Base-by-base conservation (phyloP, 2,888 invertebrate species). In the Drosophila falleni region DNA sequence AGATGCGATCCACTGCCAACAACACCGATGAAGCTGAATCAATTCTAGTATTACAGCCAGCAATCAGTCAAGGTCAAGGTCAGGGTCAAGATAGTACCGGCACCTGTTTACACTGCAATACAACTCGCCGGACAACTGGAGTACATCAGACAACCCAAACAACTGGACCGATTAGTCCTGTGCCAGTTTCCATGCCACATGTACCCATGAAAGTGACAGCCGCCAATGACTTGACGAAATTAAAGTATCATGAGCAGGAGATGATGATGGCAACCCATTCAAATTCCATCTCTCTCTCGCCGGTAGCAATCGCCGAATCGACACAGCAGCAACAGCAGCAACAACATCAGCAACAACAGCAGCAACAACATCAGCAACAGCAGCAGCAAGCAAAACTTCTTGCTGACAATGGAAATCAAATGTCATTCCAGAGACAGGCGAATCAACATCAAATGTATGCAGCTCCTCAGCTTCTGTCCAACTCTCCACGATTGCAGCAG, bases 81-180 rank as follows among this genome's bases (percentile, higher is more conserved):
- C 81, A 54, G 41, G 11, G 16, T 6, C 68, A 59, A 33, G 33
- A 42, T 47, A 42, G 33, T 13, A 78, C 83, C 23, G 87, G 89
- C 0, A 92, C 93, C 4, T 93, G 93, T 15, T 66, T 92, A 19
- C 93, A 93, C 61, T 93, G 93, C 60, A 93, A 92, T 60, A 92
- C 92, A 4, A 90, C 91, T 10, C 87, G 92, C 1, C 87, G 93
- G 1, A 93, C 93, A 4, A 92, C 93, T 3, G 93, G 93, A 2
- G 93, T 93, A 0, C 93, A 93, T 73, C 93, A 93, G 63, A 93
- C 93, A 3, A 93, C 93, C 0, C 93, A 93, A 67, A 93, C 93
- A 13, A 93, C 93, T n/a, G 93, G 93, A 0, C 93, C 93, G 0
- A 91, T 93, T 4, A 93, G 93, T 37, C 93, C 93, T 2, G 87